Base-by-base conservation (phyloP, 1,140 invertebrate species). In the Penaeus chinensis region DNA sequence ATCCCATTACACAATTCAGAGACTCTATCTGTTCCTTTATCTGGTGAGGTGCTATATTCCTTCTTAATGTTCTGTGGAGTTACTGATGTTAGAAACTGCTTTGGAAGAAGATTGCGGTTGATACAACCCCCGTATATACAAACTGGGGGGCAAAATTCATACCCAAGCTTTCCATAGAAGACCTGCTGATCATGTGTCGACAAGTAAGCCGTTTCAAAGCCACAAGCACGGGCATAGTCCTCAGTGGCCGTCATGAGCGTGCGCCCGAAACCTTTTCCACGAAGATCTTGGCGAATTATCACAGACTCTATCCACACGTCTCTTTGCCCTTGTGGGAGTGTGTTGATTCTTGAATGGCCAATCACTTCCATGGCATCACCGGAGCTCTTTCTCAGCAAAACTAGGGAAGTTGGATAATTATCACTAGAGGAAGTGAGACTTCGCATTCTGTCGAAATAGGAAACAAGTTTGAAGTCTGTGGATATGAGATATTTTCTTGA, bases 131-230 rank as follows among this genome's bases (percentile, higher is more conserved):
- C 89, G 69, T 87, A 91, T 27, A 90, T 88, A 84, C 84, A 88
- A 32, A 91, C 89, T 47, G 89, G 89, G 61, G 89, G 76, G 81
- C 90, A 91, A 77, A 89, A 90, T 19, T 89, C 89, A 84, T 91
- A 91, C 2, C 90, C 90, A 24, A 91, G 81, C 79, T 85, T 89
- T 13, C 82, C 84, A 87, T 91, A 91, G 77, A 91, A 91, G 13
- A 78, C 76, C 77, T 91, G 90, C 69, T 91, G 90, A 71, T 91
- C 90, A 63, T 89, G 87, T 19, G 90, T 90, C 60, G 90, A 88
- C 8, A 91, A 78, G 77, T 90, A 91, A 10, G 83, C 80, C 2
- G 82, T 85, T 37, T 60, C 80, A 71, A 90, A 90, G 32, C 89
- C 90, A 79, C 87, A 87, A 20, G 66, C 62, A 62, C 61, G 74